Conservation (phyloP, 2,113 vertebrate species). For the Brachyistius frenatus region DNA sequence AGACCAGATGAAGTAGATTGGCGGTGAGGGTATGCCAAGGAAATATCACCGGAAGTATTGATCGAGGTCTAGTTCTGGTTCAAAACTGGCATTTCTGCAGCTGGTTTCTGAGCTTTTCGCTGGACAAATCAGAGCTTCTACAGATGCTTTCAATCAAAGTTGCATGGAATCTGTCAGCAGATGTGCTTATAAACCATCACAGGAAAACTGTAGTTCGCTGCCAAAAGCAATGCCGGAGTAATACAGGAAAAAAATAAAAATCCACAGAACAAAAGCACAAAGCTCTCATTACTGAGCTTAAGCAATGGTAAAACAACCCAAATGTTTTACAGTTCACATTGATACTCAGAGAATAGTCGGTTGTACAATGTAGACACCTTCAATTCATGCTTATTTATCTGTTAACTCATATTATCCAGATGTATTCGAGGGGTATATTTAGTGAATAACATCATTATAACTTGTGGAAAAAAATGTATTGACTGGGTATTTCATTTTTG, state of each 20-base stretch:
- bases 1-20: background rate
- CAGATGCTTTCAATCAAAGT: conserved; percentile 47
- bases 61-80: background rate
- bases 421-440: no score
- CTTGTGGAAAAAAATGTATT: no score
- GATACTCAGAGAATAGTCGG: no score
- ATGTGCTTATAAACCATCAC: conserved; percentile 43
- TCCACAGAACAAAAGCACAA: conserved; percentile 15
- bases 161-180: conserved; percentile 32
- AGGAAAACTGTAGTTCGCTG: conserved; percentile 21
- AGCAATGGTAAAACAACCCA: background rate
- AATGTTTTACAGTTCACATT: background rate
- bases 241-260: conserved; percentile 14
- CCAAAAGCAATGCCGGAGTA: conserved; percentile 19
- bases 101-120: conserved; percentile 15
- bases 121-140: conserved; percentile 39
- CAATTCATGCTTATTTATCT: no score
- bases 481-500: no score
- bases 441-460: no score
- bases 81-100: background rate
- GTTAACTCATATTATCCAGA: no score
- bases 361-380: no score
- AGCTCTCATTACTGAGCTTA: conserved; percentile 2
- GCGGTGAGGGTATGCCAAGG: background rate
- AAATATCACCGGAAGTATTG: background rate